Conservation (phyloP, 2,797 vertebrate species). For the Malacoraja senta region DNA sequence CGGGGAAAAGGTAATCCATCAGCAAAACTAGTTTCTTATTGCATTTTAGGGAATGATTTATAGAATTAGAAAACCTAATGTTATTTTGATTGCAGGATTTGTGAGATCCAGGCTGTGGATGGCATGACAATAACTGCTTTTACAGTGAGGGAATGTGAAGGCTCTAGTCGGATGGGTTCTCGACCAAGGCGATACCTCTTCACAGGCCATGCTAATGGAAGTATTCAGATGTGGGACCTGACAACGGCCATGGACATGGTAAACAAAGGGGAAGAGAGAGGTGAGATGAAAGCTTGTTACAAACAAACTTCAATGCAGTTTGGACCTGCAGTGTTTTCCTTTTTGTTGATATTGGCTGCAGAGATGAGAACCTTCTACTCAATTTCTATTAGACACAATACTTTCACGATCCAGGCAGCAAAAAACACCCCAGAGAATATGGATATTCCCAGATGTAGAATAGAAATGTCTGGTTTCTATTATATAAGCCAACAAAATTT, state of each 20-base stretch:
- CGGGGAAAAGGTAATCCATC: slow-evolving; percentile 77
- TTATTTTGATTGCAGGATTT: slow-evolving; percentile 66
- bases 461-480: neutral
- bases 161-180: slow-evolving; percentile 93
- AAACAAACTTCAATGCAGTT: neutral
- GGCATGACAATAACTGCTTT: slow-evolving; percentile 87
- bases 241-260: slow-evolving; percentile 94
- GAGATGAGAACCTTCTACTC: neutral
- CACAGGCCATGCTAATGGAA: slow-evolving; percentile 89
- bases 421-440: neutral
- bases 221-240: slow-evolving; percentile 98
- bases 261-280: slow-evolving; percentile 79
- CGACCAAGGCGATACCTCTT: slow-evolving; percentile 88
- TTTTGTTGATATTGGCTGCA: neutral
- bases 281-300: slow-evolving; percentile 44
- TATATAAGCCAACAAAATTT: neutral
- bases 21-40: neutral
- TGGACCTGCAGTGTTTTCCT: neutral
- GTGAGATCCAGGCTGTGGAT: slow-evolving; percentile 92
- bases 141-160: slow-evolving; percentile 90
- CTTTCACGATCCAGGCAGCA: no score
- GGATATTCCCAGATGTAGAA: neutral
- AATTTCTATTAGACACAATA: neutral
- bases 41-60: neutral
- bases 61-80: neutral